Percentiles rank a stretch among this genome's conserved stretches.
phyloP scores from a whole-genome alignment of 2,888 invertebrate genomes.

The Lagria hirta region DNA sequence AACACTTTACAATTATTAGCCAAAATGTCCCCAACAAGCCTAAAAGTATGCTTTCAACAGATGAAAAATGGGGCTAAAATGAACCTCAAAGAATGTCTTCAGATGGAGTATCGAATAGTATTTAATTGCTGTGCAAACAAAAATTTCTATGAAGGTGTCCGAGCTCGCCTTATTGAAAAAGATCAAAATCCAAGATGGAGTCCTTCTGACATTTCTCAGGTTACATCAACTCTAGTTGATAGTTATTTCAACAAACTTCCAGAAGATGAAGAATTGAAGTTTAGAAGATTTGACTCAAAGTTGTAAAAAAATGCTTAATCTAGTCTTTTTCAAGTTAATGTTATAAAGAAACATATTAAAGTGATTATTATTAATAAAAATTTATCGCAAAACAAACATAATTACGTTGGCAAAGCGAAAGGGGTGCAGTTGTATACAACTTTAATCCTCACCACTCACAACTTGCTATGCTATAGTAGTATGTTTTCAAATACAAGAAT shows the following conservation, averaged over 20 bases:
- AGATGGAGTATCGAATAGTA: conserved; percentile 87
- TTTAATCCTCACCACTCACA: too few species aligned
- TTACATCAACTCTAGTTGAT: conserved; percentile 74
- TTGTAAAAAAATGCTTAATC: too few species aligned
- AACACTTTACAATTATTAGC: conserved; percentile 68
- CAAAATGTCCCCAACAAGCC: conserved; percentile 88
- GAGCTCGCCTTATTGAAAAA: conserved; percentile 88
- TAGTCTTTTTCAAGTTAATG: too few species aligned
- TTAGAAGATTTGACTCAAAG: too few species aligned
- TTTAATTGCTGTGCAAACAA: conserved; percentile 64
- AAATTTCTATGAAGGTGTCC: conserved; percentile 85
- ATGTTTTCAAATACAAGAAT: too few species aligned
- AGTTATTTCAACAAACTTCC: conserved; percentile 76
- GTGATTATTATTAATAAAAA: too few species aligned
- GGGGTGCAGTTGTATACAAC: too few species aligned
- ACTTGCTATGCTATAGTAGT: too few species aligned
- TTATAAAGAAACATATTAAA: too few species aligned
- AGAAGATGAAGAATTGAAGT: conserved; percentile 66
- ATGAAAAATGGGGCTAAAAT: conserved; percentile 74
- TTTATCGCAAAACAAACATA: too few species aligned
- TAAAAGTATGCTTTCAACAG: conserved; percentile 83
- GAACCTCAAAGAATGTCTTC: conserved; percentile 78
- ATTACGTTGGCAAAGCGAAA: too few species aligned
- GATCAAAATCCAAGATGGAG: conserved; percentile 92
- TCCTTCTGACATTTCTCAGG: conserved; percentile 74